A percentile compares a stretch with the other conserved stretches of the same genome.
phyloP scores from a whole-genome alignment of 2,113 vertebrate genomes.

The Erythrocebus patas region DNA sequence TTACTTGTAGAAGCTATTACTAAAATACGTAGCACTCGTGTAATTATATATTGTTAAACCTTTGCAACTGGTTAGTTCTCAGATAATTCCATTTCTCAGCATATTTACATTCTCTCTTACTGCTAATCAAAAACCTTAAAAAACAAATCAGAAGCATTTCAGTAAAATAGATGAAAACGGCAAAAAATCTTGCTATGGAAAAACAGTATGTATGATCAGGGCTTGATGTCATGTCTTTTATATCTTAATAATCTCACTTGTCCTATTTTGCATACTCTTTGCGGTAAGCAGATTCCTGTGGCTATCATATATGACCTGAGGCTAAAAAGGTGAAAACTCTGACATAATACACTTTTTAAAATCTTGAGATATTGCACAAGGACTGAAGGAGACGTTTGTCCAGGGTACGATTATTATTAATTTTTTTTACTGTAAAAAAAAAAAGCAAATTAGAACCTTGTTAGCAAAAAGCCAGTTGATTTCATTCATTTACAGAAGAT shows the following conservation, averaged over 20 bases:
- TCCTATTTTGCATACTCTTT: slow-evolving; percentile 26
- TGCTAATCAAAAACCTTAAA: not conserved
- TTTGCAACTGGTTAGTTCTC: not conserved
- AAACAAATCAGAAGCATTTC: not conserved
- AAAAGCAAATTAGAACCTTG: slow-evolving; percentile 63
- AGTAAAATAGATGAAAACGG: not conserved
- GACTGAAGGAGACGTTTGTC: slow-evolving; percentile 42
- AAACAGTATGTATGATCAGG: not conserved
- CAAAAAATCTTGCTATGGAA: not conserved
- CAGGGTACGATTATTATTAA: not conserved
- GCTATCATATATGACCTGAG: not conserved
- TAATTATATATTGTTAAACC: not conserved
- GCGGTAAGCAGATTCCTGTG: not conserved
- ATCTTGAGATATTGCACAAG: not conserved
- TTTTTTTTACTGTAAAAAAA: slow-evolving; percentile 46
- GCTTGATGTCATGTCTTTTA: not conserved
- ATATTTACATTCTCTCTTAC: not conserved
- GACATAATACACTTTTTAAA: not conserved
- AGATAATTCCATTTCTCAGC: not conserved
- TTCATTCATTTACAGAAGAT: slow-evolving; percentile 73
- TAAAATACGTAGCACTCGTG: not conserved
- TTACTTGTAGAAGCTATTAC: not conserved
- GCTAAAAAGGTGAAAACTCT: slow-evolving; percentile 28
- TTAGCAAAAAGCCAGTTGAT: slow-evolving; percentile 61
- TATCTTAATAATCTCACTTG: not conserved